Percentiles rank a stretch among this genome's conserved stretches.
Evolutionary conservation across 2,113 vertebrate species (phyloP).

Genomic region (Phyllopteryx taeniolatus): DNA sequence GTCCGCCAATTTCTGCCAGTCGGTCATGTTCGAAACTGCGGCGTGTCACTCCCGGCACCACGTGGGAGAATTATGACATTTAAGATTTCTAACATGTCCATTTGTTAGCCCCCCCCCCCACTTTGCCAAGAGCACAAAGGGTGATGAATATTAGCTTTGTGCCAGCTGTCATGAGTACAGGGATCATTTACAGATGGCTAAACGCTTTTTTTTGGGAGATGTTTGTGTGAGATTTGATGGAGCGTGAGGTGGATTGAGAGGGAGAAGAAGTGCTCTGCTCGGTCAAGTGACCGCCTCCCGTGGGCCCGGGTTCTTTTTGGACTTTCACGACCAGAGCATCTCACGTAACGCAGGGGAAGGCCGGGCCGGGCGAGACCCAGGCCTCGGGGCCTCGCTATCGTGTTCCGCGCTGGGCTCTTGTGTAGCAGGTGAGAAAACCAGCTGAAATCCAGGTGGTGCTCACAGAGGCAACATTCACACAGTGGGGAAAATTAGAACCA

Average conservation of each 20-base stretch:
- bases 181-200: slow-evolving; percentile 77
- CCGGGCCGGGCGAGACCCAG: slow-evolving; percentile 80
- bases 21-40: slow-evolving; percentile 75
- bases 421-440: slow-evolving; percentile 54
- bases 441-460: slow-evolving; percentile 7
- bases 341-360: slow-evolving; percentile 77
- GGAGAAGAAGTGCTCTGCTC: slow-evolving; percentile 72
- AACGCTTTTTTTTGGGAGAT: slow-evolving; percentile 75
- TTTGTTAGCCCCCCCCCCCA: slow-evolving; percentile 12
- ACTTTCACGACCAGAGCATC: slow-evolving; percentile 84
- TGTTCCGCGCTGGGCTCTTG: slow-evolving; percentile 68
- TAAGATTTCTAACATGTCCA: slow-evolving; percentile 49
- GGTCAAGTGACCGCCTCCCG: slow-evolving; percentile 83
- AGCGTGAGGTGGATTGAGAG: slow-evolving; percentile 76
- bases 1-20: slow-evolving; percentile 74
- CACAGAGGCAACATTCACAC: slow-evolving; percentile 3
- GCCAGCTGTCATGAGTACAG: slow-evolving; percentile 73
- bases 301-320: slow-evolving; percentile 61
- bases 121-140: slow-evolving; percentile 28
- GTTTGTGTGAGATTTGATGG: slow-evolving; percentile 83
- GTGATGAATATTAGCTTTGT: slow-evolving; percentile 60
- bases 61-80: slow-evolving; percentile 46
- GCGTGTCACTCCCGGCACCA: slow-evolving; percentile 29
- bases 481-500: background rate
- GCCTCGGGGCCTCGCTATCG: slow-evolving; percentile 84